phyloP scores from a whole-genome alignment of 2,888 invertebrate genomes.

The Dryobotodes eremita region DNA sequence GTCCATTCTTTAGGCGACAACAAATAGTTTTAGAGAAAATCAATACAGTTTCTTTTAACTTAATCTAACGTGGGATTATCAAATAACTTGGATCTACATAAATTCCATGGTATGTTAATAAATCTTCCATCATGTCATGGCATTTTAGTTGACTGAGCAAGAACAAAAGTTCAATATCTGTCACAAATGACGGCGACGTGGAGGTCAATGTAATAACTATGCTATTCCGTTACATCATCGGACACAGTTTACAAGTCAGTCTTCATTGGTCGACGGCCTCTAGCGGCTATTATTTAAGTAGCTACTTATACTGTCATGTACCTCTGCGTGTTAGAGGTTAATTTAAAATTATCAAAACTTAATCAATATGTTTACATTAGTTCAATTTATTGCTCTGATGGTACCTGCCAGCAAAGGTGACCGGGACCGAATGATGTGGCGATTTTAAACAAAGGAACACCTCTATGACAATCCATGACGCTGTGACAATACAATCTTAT shows the following conservation, averaged over 20 bases:
- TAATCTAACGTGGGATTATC: background rate
- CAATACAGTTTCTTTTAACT: background rate
- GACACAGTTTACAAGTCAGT: background rate
- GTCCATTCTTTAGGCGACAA: background rate
- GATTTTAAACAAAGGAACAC: background rate
- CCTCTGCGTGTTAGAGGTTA: slow-evolving; percentile 15
- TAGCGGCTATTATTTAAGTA: slow-evolving; percentile 3
- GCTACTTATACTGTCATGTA: slow-evolving; percentile 8
- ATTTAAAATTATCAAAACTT: background rate
- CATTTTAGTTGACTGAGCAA: background rate
- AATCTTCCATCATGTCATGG: background rate
- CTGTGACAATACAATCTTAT: background rate
- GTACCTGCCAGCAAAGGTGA: background rate
- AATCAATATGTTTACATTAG: background rate
- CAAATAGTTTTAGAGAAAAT: background rate
- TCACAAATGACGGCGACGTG: background rate
- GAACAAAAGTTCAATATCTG: slow-evolving; percentile 27
- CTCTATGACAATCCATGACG: background rate
- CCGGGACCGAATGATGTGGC: background rate
- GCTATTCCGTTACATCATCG: background rate
- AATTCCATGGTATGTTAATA: background rate
- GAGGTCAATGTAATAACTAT: slow-evolving; percentile 13
- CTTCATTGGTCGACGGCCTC: background rate
- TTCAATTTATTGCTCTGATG: slow-evolving; percentile 4
- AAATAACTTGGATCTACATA: background rate